A percentile compares a stretch with the other conserved stretches of the same genome.
These are phyloP conservation scores for Strigops habroptila DNA, from an alignment of 2,113 vertebrate species.

Conservation along the genomic window DNA sequence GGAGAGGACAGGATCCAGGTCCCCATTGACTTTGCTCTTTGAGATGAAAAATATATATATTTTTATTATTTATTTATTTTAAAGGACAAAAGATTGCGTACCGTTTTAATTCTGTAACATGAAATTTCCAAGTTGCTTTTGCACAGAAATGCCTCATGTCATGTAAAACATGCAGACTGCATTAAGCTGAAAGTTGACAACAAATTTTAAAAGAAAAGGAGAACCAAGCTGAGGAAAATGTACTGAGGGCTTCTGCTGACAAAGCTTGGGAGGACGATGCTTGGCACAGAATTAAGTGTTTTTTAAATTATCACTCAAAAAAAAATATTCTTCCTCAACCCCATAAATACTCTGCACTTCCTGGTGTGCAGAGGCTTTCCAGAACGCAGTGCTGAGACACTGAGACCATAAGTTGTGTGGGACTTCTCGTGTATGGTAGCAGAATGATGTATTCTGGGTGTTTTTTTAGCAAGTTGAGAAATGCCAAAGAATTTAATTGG, in stretches of 20 bases:
- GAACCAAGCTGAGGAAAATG: constrained; percentile 8
- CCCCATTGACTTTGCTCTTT: not conserved
- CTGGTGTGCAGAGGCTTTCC: constrained; percentile 55
- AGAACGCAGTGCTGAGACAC: constrained; percentile 9
- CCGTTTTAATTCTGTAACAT: not conserved
- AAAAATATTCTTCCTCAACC: constrained; percentile 13
- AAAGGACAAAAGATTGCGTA: not conserved
- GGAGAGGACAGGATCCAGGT: not conserved
- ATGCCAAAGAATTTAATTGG: constrained; percentile 47
- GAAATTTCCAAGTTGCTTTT: not conserved
- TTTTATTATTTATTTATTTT: not conserved
- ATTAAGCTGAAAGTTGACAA: not conserved
- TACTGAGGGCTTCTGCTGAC: constrained; percentile 26
- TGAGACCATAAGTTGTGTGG: constrained; percentile 54
- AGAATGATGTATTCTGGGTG: constrained; percentile 43
- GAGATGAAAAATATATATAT: not conserved
- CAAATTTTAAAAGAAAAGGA: constrained; percentile 1
- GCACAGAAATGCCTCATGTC: not conserved
- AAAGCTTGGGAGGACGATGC: constrained; percentile 18
- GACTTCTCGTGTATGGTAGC: constrained; percentile 40
- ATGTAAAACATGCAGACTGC: not conserved
- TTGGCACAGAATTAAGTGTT: constrained; percentile 27
- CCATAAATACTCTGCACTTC: constrained; percentile 38
- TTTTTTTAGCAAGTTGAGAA: constrained; percentile 53
- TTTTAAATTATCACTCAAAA: constrained; percentile 34